A percentile compares a stretch with the other conserved stretches of the same genome.
These are phyloP conservation scores for Condylostylus longicornis DNA, from an alignment of 1,140 invertebrate species.

Conservation along the genomic window DNA sequence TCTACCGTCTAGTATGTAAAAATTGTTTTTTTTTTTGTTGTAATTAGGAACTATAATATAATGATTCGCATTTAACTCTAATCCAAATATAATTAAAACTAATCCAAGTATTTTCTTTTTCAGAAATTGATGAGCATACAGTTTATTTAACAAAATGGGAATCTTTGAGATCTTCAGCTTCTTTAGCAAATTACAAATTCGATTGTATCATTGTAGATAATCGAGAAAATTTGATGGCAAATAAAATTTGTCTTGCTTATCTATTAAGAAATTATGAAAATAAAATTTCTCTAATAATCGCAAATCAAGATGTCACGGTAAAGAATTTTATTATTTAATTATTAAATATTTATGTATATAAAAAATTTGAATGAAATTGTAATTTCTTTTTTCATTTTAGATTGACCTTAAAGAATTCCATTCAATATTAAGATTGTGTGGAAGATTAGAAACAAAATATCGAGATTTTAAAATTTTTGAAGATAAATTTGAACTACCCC, in stretches of 20 bases:
- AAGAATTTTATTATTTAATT: too few relatives aligned
- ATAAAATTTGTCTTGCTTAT: constrained; percentile 25
- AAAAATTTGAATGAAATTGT: too few relatives aligned
- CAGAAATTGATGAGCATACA: constrained; percentile 9
- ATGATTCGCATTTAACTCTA: neutral
- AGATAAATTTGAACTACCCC: too few relatives aligned
- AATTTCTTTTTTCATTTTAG: too few relatives aligned
- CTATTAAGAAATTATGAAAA: constrained; percentile 24
- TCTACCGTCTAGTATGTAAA: neutral
- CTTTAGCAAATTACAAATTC: constrained; percentile 24
- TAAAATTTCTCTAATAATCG: constrained; percentile 24
- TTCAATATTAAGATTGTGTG: too few relatives aligned
- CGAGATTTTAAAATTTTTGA: too few relatives aligned
- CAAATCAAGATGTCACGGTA: constrained; percentile 28
- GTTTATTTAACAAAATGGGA: constrained; percentile 26
- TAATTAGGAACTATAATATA: neutral
- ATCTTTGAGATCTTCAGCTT: constrained; percentile 17
- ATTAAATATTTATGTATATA: too few relatives aligned
- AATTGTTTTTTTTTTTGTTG: neutral
- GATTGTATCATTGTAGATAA: constrained; percentile 26
- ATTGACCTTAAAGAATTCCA: too few relatives aligned
- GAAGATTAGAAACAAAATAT: too few relatives aligned
- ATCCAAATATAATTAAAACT: constrained; percentile 7
- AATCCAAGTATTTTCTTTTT: constrained; percentile 12
- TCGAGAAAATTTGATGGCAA: constrained; percentile 22